These are phyloP conservation scores for Psittacula echo DNA, from an alignment of 2,797 vertebrate species.

Conservation along the genomic window DNA sequence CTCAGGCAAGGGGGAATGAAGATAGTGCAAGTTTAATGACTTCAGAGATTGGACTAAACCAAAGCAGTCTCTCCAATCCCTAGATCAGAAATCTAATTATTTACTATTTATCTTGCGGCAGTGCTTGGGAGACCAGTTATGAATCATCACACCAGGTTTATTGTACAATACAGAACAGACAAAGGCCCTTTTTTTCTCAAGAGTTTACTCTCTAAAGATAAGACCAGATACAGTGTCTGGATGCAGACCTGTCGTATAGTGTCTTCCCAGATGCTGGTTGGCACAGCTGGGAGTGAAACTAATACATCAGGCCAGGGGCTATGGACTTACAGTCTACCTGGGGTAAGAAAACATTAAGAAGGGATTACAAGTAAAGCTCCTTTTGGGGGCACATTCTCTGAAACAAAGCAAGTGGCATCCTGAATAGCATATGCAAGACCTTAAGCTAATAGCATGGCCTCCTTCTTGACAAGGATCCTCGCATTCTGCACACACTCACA, in stretches of 20 bases:
- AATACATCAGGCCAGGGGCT: not conserved
- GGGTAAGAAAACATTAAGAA: not conserved
- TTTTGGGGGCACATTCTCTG: not conserved
- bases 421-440: not conserved
- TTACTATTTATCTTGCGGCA: not conserved
- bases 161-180: not conserved
- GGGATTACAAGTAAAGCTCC: not conserved
- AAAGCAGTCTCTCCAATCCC: not conserved
- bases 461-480: not conserved
- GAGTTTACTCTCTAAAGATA: not conserved
- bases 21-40: not conserved
- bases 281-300: not conserved
- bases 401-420: not conserved
- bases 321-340: not conserved
- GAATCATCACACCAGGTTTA: not conserved
- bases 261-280: not conserved
- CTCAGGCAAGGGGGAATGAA: not conserved
- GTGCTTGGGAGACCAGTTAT: not conserved
- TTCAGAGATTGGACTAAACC: constrained; percentile 2
- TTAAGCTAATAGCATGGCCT: not conserved
- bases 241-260: not conserved
- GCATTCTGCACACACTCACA: not conserved
- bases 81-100: constrained; percentile 27
- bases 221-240: not conserved
- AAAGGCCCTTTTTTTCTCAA: not conserved